These are phyloP conservation scores for Lobophora halterata DNA, from an alignment of 2,888 invertebrate species.

Conservation along the genomic window DNA sequence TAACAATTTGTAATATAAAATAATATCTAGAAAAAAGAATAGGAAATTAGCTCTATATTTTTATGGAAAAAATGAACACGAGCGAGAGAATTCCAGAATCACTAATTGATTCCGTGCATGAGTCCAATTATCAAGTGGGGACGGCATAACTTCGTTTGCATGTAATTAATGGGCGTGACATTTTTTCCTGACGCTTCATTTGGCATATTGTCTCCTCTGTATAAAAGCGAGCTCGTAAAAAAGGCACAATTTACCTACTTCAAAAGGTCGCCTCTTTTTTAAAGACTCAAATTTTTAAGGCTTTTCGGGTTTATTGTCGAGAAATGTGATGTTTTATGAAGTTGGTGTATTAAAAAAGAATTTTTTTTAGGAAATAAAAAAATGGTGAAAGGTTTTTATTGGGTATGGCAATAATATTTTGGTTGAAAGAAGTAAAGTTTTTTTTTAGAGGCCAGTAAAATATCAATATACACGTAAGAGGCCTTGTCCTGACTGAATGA, in stretches of 20 bases:
- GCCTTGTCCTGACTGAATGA: too few relatives aligned
- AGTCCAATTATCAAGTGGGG: slow-evolving; percentile 60
- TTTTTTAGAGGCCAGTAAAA: too few relatives aligned
- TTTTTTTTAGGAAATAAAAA: slow-evolving; percentile 4
- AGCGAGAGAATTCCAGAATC: slow-evolving; percentile 3
- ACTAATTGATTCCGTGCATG: slow-evolving; percentile 65
- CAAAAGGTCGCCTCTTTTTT: slow-evolving; percentile 25
- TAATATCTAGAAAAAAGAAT: too few relatives aligned
- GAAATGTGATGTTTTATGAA: slow-evolving; percentile 31
- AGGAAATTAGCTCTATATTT: too few relatives aligned
- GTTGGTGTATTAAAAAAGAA: slow-evolving; percentile 26
- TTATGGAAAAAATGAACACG: too few relatives aligned
- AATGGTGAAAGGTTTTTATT: not conserved
- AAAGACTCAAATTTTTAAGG: slow-evolving; percentile 29
- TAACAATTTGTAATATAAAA: too few relatives aligned
- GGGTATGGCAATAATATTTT: too few relatives aligned
- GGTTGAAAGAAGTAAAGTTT: too few relatives aligned
- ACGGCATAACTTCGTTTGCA: slow-evolving; percentile 66
- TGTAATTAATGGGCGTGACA: slow-evolving; percentile 61
- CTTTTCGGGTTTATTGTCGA: slow-evolving; percentile 31
- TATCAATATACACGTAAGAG: too few relatives aligned
- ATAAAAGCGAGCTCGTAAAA: slow-evolving; percentile 35
- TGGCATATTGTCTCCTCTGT: slow-evolving; percentile 47
- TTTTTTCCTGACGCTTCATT: slow-evolving; percentile 48
- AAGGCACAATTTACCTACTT: slow-evolving; percentile 28